Conservation (phyloP, 2,113 vertebrate genomes). For the Platysteira castanea region DNA sequence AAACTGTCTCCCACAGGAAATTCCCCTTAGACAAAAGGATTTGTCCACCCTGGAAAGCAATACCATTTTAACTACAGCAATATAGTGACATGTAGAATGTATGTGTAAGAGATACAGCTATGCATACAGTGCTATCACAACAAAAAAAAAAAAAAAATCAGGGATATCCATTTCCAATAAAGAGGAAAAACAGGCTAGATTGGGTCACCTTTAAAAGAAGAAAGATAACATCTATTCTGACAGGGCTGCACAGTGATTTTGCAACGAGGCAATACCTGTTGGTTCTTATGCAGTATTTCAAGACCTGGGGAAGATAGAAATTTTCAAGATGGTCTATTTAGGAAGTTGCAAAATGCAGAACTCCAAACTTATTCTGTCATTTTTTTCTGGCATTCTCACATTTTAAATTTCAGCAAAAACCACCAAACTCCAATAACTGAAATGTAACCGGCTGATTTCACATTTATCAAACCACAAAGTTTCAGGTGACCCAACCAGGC, state of each 20-base stretch:
- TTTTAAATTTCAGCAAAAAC: neutral
- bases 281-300: neutral
- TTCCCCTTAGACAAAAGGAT: neutral
- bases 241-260: neutral
- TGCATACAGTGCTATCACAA: accelerated
- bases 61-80: neutral
- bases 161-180: neutral
- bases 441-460: neutral
- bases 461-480: neutral
- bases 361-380: neutral
- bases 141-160: neutral
- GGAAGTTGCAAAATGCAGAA: constrained; percentile 27
- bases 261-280: neutral
- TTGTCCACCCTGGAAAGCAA: neutral
- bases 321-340: neutral
- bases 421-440: neutral
- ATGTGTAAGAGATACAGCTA: neutral
- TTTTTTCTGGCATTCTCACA: neutral
- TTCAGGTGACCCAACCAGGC: neutral
- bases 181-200: neutral
- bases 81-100: accelerated
- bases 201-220: neutral
- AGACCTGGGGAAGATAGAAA: neutral
- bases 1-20: neutral
- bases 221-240: neutral